These are phyloP conservation scores for Sussaba pulchella DNA, from an alignment of 2,888 invertebrate genomes.

Conservation along the genomic window DNA sequence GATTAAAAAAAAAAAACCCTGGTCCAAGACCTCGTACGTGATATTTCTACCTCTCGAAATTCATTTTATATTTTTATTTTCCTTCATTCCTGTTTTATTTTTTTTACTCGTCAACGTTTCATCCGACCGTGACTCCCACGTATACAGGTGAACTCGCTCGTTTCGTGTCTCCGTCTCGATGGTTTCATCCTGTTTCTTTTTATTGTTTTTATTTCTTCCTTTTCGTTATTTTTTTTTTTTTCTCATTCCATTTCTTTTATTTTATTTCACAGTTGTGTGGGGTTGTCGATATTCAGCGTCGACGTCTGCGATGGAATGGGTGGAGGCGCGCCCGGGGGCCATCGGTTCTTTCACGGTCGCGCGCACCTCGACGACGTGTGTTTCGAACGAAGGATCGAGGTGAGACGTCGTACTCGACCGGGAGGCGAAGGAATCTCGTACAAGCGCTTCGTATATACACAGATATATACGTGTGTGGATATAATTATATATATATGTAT, in stretches of 20 bases:
- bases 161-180: slow-evolving; percentile 29
- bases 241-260: slow-evolving; percentile 14
- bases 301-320: slow-evolving; percentile 36
- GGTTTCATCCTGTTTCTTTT: neutral
- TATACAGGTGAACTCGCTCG: slow-evolving; percentile 55
- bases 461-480: neutral
- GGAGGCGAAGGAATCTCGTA: slow-evolving; percentile 11
- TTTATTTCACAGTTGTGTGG: slow-evolving; percentile 22
- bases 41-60: slow-evolving; percentile 26
- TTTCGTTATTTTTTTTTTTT: neutral
- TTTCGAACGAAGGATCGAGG: slow-evolving; percentile 38
- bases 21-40: slow-evolving; percentile 13
- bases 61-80: too few species aligned
- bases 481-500: neutral
- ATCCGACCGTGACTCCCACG: slow-evolving; percentile 53
- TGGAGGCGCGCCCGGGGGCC: slow-evolving; percentile 39
- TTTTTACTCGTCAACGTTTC: slow-evolving; percentile 30
- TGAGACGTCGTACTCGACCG: slow-evolving; percentile 40
- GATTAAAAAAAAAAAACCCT: slow-evolving; percentile 21
- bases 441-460: neutral
- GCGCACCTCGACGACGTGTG: slow-evolving; percentile 34
- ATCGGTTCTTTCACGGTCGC: slow-evolving; percentile 41
- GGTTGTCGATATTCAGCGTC: slow-evolving; percentile 51
- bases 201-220: neutral
- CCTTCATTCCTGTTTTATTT: slow-evolving; percentile 9